A percentile compares a stretch with the other conserved stretches of the same genome.
Evolutionary conservation across 1,140 invertebrate genomes (phyloP).

Genomic region (Drosophila ambigua): DNA sequence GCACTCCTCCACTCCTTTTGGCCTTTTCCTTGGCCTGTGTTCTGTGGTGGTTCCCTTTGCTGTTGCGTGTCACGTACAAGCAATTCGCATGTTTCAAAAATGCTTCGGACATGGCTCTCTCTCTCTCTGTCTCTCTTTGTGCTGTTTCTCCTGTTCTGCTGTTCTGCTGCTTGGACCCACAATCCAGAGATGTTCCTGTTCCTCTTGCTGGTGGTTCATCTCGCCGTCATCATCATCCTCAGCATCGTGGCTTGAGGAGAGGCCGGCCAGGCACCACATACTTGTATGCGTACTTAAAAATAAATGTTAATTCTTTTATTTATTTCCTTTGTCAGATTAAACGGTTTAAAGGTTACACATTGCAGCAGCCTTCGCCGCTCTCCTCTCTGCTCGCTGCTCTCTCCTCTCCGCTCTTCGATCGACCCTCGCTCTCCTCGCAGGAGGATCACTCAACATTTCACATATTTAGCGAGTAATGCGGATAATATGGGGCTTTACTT

Average conservation of each 20-base stretch:
- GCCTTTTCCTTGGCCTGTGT: conserved; percentile 1
- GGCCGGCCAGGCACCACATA: conserved; percentile 39
- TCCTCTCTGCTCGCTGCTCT: background rate
- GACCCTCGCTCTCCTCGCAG: background rate
- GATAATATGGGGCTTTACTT: conserved; percentile 14
- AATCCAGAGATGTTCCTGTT: conserved; percentile 8
- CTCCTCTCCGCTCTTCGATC: no score
- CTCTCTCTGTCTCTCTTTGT: conserved; percentile 49
- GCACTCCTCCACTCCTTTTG: conserved; percentile 39
- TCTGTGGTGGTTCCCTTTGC: conserved; percentile 55
- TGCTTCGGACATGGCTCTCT: conserved; percentile 75
- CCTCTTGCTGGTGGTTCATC: conserved; percentile 64
- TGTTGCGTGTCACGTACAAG: conserved; percentile 83
- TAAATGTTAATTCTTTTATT: conserved; percentile 83
- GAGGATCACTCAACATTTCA: conserved; percentile 12
- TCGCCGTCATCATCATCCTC: conserved; percentile 51
- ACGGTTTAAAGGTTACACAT: conserved; percentile 76
- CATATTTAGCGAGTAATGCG: conserved; percentile 22
- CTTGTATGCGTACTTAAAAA: conserved; percentile 75
- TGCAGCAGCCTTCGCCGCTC: conserved; percentile 10
- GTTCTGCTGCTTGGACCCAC: no score
- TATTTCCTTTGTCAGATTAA: conserved; percentile 82
- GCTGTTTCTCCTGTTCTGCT: background rate
- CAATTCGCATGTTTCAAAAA: conserved; percentile 83
- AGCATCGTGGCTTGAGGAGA: conserved; percentile 15